Percentiles rank a stretch among this genome's conserved stretches.
phyloP scores from a whole-genome alignment of 2,888 invertebrate species.

The Epinotia bilunana region DNA sequence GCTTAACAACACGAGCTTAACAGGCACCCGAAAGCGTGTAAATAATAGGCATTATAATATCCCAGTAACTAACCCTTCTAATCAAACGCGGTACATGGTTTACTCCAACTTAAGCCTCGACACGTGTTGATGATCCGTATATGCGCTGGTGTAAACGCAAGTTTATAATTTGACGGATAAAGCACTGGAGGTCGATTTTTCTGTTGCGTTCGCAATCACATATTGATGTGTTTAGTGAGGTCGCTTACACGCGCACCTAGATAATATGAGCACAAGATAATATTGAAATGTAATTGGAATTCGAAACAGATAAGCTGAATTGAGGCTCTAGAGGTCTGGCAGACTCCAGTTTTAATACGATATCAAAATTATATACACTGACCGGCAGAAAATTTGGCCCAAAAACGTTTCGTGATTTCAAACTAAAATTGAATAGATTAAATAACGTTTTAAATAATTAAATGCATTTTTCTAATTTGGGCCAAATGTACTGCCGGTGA shows the following conservation, averaged over 20 bases:
- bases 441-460: no score
- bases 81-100: conserved; percentile 64
- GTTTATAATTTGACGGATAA: conserved; percentile 27
- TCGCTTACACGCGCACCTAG: not conserved
- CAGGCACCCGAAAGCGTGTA: conserved; percentile 23
- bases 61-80: conserved; percentile 61
- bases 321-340: not conserved
- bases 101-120: conserved; percentile 68
- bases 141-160: conserved; percentile 60
- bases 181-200: conserved; percentile 14
- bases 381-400: no score
- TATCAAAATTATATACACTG: not conserved
- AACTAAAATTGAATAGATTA: no score
- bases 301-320: not conserved
- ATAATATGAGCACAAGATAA: not conserved
- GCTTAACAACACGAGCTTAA: conserved; percentile 21
- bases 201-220: not conserved
- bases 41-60: conserved; percentile 44
- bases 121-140: conserved; percentile 70
- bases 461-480: no score
- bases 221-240: not conserved
- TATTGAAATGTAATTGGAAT: not conserved
- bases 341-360: not conserved
- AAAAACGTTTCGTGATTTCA: no score
- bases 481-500: no score